A percentile compares a stretch with the other conserved stretches of the same genome.
phyloP scores from a whole-genome alignment of 2,888 invertebrate genomes.

The Lissocephala sabroskyi region DNA sequence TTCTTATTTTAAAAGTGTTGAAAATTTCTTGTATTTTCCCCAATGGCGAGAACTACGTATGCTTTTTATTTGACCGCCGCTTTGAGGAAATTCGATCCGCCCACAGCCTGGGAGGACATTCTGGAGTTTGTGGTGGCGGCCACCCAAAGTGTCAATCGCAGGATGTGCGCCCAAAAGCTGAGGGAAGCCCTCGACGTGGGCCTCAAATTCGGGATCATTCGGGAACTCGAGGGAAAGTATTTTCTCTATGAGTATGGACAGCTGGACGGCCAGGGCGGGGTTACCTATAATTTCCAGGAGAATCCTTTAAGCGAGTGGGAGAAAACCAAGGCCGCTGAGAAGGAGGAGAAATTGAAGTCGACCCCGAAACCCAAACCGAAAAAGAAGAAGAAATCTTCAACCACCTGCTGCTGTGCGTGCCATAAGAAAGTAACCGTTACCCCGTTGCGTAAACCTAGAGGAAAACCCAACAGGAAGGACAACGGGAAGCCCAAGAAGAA shows the following conservation, averaged over 20 bases:
- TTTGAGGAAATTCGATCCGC: constrained; percentile 21
- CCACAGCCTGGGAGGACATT: constrained; percentile 20
- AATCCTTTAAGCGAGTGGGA: not conserved
- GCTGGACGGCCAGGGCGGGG: constrained; percentile 1
- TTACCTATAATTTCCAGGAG: constrained; percentile 14
- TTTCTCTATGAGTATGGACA: constrained; percentile 33
- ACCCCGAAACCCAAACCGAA: not conserved
- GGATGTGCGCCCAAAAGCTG: constrained; percentile 12
- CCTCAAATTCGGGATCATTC: constrained; percentile 23
- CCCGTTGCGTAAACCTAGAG: no score
- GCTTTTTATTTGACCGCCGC: constrained; percentile 15
- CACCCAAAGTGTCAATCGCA: not conserved
- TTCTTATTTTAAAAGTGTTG: not conserved
- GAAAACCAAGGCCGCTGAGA: not conserved
- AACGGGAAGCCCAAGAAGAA: no score
- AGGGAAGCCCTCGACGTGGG: constrained; percentile 25
- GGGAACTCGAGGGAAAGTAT: constrained; percentile 23
- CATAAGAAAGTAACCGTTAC: no score
- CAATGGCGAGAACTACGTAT: constrained; percentile 5
- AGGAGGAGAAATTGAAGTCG: no score
- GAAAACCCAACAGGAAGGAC: no score
- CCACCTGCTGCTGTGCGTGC: no score
- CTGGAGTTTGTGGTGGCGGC: constrained; percentile 1
- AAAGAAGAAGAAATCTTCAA: not conserved
- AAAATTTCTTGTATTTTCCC: no score